Percentiles rank a stretch among this genome's conserved stretches.
Conservation (phyloP, 2,888 invertebrate genomes). For the Plutella xylostella region DNA sequence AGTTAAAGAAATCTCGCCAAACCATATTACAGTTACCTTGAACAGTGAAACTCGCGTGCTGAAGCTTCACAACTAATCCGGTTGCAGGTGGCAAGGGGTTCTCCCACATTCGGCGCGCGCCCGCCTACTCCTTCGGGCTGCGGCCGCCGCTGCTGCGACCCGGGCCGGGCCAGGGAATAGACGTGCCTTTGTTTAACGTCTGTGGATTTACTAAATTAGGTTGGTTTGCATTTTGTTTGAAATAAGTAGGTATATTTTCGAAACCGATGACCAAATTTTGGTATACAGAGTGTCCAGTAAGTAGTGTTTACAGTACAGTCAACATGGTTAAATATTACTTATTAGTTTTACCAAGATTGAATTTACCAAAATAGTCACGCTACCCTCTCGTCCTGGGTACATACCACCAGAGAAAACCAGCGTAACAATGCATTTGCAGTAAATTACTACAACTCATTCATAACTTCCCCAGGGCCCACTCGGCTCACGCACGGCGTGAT, state of each 20-base stretch:
- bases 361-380: too few species aligned
- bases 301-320: neutral
- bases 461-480: constrained; percentile 23
- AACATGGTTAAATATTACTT: neutral
- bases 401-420: neutral
- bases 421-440: too few species aligned
- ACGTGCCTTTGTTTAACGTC: constrained; percentile 33
- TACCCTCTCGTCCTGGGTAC: neutral
- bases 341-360: too few species aligned
- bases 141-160: too few species aligned
- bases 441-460: too few species aligned
- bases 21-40: too few species aligned
- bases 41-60: too few species aligned
- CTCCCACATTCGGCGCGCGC: constrained; percentile 42
- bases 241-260: neutral
- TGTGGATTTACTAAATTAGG: constrained; percentile 30
- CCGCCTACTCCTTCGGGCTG: constrained; percentile 54
- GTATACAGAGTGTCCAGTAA: too few species aligned
- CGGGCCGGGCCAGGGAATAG: too few species aligned
- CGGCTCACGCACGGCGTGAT: constrained; percentile 37
- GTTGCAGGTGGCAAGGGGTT: constrained; percentile 45
- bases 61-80: too few species aligned
- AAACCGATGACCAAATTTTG: neutral
- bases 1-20: too few species aligned
- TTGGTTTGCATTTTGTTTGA: constrained; percentile 14